These are phyloP conservation scores for Alviniconcha marisindica DNA, from an alignment of 1,140 invertebrate genomes.

Conservation along the genomic window DNA sequence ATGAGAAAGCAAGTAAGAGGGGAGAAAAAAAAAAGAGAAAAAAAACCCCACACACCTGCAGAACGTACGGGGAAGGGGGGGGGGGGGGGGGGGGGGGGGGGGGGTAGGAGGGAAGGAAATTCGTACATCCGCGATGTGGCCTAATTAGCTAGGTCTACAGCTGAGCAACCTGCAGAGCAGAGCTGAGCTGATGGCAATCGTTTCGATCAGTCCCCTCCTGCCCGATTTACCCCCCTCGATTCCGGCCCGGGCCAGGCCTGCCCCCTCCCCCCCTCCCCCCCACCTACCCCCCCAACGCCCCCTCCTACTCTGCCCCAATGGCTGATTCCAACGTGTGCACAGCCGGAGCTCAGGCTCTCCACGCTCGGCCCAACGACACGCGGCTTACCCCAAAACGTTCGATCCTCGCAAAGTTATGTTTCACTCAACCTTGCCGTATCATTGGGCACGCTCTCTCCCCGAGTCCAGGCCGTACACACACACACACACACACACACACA, in stretches of 20 bases:
- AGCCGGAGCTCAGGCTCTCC: background rate
- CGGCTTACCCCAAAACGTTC: background rate
- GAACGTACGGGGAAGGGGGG: background rate
- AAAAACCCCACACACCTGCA: background rate
- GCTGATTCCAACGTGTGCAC: background rate
- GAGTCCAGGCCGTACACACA: background rate
- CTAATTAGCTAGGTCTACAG: background rate
- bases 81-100: background rate
- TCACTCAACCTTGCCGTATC: no score
- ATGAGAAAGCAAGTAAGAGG: no score
- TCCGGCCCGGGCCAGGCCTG: no score
- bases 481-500: slow-evolving; percentile 17
- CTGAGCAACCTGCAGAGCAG: no score
- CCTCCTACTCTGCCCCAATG: background rate
- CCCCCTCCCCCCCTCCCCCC: no score
- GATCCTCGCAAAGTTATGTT: no score
- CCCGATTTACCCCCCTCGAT: no score
- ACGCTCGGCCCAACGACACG: background rate
- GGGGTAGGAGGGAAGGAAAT: background rate
- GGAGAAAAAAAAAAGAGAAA: background rate
- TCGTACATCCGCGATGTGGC: background rate
- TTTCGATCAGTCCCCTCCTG: no score
- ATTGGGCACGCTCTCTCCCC: background rate
- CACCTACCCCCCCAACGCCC: no score
- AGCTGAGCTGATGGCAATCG: no score